These are phyloP conservation scores for Pyralis farinalis DNA, from an alignment of 2,888 invertebrate species.

Conservation along the genomic window DNA sequence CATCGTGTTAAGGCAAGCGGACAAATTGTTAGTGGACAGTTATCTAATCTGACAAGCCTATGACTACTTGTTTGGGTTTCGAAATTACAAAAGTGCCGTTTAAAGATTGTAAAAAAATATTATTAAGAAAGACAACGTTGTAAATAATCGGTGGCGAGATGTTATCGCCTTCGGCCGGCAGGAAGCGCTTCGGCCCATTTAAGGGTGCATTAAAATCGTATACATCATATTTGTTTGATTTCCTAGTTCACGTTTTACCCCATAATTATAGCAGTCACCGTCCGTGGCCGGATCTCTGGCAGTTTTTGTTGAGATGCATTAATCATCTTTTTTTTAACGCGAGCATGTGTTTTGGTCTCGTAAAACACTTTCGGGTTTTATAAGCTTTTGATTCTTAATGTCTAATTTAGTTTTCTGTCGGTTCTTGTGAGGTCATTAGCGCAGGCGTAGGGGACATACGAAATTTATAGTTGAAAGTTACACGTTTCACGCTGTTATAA, in stretches of 20 bases:
- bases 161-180: slow-evolving; percentile 65
- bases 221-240: slow-evolving; percentile 83
- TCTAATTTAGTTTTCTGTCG: slow-evolving; percentile 68
- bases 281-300: slow-evolving; percentile 67
- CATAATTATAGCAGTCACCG: slow-evolving; percentile 79
- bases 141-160: slow-evolving; percentile 72
- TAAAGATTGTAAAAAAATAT: slow-evolving; percentile 43
- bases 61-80: slow-evolving; percentile 63
- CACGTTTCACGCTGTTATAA: slow-evolving; percentile 45
- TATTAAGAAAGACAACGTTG: slow-evolving; percentile 55
- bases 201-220: slow-evolving; percentile 82
- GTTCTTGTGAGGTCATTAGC: slow-evolving; percentile 69
- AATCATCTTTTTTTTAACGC: slow-evolving; percentile 77
- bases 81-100: slow-evolving; percentile 64
- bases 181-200: slow-evolving; percentile 79
- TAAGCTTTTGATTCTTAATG: slow-evolving; percentile 68
- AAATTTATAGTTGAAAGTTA: slow-evolving; percentile 47
- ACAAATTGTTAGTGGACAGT: slow-evolving; percentile 51
- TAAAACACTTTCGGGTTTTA: slow-evolving; percentile 70
- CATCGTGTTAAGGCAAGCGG: slow-evolving; percentile 32
- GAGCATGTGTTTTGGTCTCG: slow-evolving; percentile 73
- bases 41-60: slow-evolving; percentile 58
- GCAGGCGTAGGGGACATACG: slow-evolving; percentile 33
- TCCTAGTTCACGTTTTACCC: slow-evolving; percentile 78
- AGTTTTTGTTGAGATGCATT: slow-evolving; percentile 74